Conservation (phyloP, 2,113 vertebrate species). For the Grantiella picta region DNA sequence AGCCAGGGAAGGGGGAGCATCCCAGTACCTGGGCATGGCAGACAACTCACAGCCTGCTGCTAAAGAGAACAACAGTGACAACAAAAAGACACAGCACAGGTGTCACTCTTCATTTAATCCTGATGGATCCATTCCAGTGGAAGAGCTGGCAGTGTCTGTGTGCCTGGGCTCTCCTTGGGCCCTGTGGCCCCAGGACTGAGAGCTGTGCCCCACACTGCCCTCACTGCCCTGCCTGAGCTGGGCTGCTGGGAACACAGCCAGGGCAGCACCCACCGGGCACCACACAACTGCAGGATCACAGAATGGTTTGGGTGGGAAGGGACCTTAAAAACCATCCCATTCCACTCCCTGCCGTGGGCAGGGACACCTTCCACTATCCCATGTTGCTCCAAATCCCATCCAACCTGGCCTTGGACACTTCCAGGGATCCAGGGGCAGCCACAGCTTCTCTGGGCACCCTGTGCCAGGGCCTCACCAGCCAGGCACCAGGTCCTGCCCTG, state of each 20-base stretch:
- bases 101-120: background rate
- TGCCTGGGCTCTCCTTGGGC: background rate
- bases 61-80: background rate
- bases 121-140: background rate
- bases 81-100: background rate
- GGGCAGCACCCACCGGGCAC: background rate
- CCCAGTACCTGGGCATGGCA: background rate
- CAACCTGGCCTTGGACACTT: background rate
- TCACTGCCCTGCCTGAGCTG: background rate
- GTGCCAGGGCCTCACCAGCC: background rate
- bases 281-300: background rate
- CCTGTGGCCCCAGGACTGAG: background rate
- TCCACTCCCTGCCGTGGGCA: background rate
- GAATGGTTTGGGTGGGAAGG: background rate
- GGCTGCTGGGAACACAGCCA: background rate
- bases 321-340: background rate
- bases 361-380: background rate
- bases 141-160: background rate
- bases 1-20: background rate
- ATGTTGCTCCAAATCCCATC: fast-evolving
- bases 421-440: background rate
- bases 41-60: background rate
- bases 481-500: background rate
- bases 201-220: background rate
- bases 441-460: background rate